Percentiles rank a stretch among this genome's conserved stretches.
Evolutionary conservation across 2,797 vertebrate species (phyloP).

Genomic region (Poecile montanus): DNA sequence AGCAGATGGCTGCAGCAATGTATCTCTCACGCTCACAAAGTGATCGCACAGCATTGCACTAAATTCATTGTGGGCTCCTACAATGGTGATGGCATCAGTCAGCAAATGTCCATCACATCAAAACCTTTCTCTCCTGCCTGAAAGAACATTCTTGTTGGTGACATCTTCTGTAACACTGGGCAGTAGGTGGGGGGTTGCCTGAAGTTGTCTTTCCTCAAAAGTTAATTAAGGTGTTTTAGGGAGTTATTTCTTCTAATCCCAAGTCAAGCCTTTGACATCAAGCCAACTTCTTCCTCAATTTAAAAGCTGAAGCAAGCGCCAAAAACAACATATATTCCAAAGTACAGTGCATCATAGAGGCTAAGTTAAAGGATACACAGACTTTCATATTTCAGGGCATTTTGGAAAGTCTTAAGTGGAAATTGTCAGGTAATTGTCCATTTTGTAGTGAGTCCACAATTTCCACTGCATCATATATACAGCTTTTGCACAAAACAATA

Average conservation of each 20-base stretch:
- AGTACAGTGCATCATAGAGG: not conserved
- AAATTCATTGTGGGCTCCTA: not conserved
- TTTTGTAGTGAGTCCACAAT: not conserved
- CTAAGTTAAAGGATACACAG: not conserved
- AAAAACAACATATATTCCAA: not conserved
- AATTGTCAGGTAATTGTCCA: not conserved
- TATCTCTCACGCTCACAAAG: rapidly evolving
- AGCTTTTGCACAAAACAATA: not conserved
- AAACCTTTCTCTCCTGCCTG: not conserved
- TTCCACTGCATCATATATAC: not conserved
- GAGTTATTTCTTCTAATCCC: not conserved
- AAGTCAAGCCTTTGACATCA: not conserved
- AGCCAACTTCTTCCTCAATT: not conserved
- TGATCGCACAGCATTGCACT: rapidly evolving
- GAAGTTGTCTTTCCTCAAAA: not conserved
- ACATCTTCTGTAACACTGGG: not conserved
- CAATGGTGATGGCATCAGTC: not conserved
- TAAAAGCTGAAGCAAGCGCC: not conserved
- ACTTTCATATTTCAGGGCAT: not conserved
- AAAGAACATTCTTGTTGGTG: not conserved
- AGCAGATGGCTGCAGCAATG: not conserved
- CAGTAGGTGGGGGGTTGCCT: not conserved
- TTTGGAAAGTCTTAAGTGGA: not conserved
- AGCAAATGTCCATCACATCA: not conserved
- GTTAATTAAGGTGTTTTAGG: not conserved